Evolutionary conservation across 2,113 vertebrate species (phyloP), one percentile per base, ranked within the genome.

Genomic region (Dipodomys spectabilis): DNA sequence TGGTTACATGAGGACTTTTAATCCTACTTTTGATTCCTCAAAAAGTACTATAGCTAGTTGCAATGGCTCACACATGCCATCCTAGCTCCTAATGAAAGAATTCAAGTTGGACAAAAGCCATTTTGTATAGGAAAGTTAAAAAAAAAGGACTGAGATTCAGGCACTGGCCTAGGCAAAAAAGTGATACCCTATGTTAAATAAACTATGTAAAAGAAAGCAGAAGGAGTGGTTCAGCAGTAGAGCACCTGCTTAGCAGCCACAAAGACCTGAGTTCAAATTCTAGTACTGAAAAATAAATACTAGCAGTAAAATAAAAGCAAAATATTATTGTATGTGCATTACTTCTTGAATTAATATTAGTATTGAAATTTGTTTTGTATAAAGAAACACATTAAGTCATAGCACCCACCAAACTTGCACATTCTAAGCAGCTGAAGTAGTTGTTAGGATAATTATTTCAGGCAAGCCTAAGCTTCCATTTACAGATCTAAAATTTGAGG

Each of bases 351-450:
- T 88, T 93, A 49, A 84, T 65, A 80, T 67, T 23, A 77, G 27
- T 90, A 84, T 88, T 64, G 90, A 80, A 93, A 73, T 82, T n/a
- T 68, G 4, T 82, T 86, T 45, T 16, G 20, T 53, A 25, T 18
- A 88, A 88, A 75, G 75, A 95, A 88, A 65, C 10, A 94, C 74
- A 68, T n/a, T 83, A 94, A 88, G 90, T 83, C 74, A 75, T 60
- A 91, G 78, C 23, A 71, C 90, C 67, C 83, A 30, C 57, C 15
- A 77, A 95, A 94, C 45, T 23, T 84, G n/a, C 73, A 53, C 12
- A 69, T 65, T 53, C 19, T 83, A 68, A 88, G 32, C 20, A 88
- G 72, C 65, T 27, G 44, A 88, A 93, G 32, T 71, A 86, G 9
- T 35, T 67, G 67, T 79, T 92, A 62, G 45, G 64, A 75, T 88